Evolutionary conservation across 23 tunicate genomes (phyloP).

Genomic region (Styela plicata): DNA sequence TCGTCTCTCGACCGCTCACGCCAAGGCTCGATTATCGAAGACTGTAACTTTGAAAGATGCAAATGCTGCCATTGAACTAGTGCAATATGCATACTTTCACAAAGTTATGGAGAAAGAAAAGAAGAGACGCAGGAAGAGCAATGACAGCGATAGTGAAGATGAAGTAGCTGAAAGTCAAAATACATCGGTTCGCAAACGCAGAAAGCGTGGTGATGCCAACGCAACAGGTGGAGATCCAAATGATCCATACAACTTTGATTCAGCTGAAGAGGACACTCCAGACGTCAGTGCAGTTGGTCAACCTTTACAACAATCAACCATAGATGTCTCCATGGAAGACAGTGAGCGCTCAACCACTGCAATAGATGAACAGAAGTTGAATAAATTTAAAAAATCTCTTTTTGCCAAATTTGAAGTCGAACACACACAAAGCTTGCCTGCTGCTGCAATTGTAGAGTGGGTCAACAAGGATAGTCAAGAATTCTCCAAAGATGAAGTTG

Average conservation of each 20-base stretch:
- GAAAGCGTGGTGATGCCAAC: conserved; percentile 5
- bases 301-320: conserved; percentile 19
- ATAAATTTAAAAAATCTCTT: conserved; percentile 47
- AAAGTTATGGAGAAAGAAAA: conserved; percentile 87
- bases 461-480: conserved; percentile 41
- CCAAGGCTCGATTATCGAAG: conserved; percentile 81
- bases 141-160: conserved; percentile 41
- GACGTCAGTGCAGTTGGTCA: conserved; percentile 32
- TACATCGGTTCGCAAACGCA: neutral
- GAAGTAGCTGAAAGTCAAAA: conserved; percentile 31
- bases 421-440: conserved; percentile 63
- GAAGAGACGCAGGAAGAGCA: conserved; percentile 54
- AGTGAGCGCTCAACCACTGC: conserved; percentile 6
- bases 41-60: conserved; percentile 78
- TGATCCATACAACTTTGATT: conserved; percentile 24
- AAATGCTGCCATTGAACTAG: conserved; percentile 92
- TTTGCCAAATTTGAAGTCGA: conserved; percentile 70
- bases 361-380: conserved; percentile 47
- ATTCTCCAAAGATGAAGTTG: conserved; percentile 44
- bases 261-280: conserved; percentile 80
- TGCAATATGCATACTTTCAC: conserved; percentile 98
- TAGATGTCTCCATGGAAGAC: conserved; percentile 13
- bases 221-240: neutral
- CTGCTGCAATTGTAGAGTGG: conserved; percentile 33
- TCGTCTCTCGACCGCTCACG: conserved; percentile 98